Evolutionary conservation across 2,888 invertebrate species (phyloP), one percentile per base, ranked within the genome.

Genomic region (Trachelus stipa): DNA sequence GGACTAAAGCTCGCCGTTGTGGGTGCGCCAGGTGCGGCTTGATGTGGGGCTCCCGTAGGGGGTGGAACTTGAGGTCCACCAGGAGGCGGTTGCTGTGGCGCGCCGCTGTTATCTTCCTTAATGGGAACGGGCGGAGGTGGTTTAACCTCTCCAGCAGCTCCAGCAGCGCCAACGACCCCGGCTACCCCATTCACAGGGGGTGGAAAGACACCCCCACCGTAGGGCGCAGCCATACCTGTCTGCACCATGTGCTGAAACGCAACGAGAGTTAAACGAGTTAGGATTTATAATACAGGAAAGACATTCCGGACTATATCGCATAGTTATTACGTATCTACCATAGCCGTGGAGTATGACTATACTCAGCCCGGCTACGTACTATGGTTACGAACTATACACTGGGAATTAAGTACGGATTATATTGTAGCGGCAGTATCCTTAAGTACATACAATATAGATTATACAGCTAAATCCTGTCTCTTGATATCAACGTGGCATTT

Each of bases 241-340:
- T 97, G 97, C 93, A 97, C 97, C 97, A 97, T 97, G 94, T 97
- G 97, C 97, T 97, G 95, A 68, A 95, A 95, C 85, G 89, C 88
- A 88, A 88, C 86, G 87, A 85, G 82, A 81, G 82, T 83, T 81
- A 85, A 76, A 83, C 69, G 76, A 78, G 12, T 69, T 74, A 69
- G 23, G n/a, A 69, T 37, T 76, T 73, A 34, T 76, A 40, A 35
- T 68, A 23, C 75, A 31, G 33, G 37, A 73, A 73, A 34, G 12
- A 34, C n/a, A 73, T 35, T 56, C 6, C 15, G 40, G 15, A 23
- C 40, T 15, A 40, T 0, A 2, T 56, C 40, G 2, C 23, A 23
- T 56, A 56, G 40, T 56, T 56, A 56, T 56, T 56, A 56, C 40
- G 40, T 56, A 56, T 56, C 15, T 15, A 56, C 40, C 6, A 23